Evolutionary conservation across 2,888 invertebrate genomes (phyloP).

Genomic region (Siphonodentalium dalli): DNA sequence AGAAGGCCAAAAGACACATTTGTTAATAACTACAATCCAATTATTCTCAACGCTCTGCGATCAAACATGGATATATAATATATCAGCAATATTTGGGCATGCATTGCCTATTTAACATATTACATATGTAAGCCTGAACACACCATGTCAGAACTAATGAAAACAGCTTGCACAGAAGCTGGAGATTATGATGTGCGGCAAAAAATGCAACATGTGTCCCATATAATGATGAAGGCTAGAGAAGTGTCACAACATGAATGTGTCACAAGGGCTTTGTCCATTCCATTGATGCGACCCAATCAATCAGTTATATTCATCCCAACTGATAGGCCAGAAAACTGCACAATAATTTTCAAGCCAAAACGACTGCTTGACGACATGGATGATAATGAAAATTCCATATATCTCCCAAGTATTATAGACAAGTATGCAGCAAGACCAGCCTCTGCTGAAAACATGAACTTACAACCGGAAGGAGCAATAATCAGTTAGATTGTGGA

Average conservation of each 20-base stretch:
- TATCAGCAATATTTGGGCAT: conserved; percentile 9
- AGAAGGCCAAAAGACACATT: background rate
- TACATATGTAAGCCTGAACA: conserved; percentile 10
- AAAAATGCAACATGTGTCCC: background rate
- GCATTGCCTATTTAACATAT: conserved; percentile 10
- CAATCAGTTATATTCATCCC: background rate
- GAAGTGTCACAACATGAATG: conserved; percentile 11
- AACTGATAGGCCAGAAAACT: background rate
- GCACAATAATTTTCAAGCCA: conserved; percentile 2
- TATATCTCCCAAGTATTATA: conserved; percentile 3
- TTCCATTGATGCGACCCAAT: conserved; percentile 1
- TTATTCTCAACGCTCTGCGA: background rate
- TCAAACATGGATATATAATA: conserved; percentile 11
- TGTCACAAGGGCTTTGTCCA: background rate
- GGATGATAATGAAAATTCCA: conserved; percentile 7
- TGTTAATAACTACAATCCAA: conserved; percentile 3
- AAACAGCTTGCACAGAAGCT: conserved; percentile 3
- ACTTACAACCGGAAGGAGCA: too few relatives aligned
- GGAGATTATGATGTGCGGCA: background rate
- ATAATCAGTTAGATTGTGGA: too few relatives aligned
- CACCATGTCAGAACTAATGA: conserved; percentile 6
- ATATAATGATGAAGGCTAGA: background rate
- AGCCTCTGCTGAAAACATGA: too few relatives aligned
- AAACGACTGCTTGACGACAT: background rate
- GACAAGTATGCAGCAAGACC: conserved; percentile 6